Evolutionary conservation across 2,797 vertebrate species (phyloP).

Genomic region (Limosa lapponica): DNA sequence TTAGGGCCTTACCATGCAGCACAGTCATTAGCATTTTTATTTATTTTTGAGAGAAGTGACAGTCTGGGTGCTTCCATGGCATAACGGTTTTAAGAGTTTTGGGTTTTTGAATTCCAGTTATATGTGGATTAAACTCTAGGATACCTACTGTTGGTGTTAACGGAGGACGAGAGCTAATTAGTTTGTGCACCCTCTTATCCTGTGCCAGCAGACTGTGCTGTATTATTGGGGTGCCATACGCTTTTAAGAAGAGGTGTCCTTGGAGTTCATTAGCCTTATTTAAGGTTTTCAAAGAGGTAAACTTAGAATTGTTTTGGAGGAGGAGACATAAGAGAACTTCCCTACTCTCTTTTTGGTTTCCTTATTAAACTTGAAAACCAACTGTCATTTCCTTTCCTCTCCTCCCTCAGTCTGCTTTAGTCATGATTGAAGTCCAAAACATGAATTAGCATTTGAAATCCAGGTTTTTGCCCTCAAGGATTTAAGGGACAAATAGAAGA

Average conservation of each 20-base stretch:
- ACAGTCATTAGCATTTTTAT: not conserved
- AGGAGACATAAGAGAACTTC: not conserved
- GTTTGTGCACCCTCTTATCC: not conserved
- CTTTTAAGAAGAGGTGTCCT: not conserved
- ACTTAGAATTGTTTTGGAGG: not conserved
- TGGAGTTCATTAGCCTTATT: not conserved
- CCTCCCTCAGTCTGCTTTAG: not conserved
- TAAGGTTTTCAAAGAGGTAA: not conserved
- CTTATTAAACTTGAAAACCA: not conserved
- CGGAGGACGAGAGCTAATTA: not conserved
- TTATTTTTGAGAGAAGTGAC: not conserved
- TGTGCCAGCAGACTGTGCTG: not conserved
- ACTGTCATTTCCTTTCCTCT: not conserved
- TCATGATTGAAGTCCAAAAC: not conserved
- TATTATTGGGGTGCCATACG: not conserved
- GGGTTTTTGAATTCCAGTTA: conserved; percentile 13
- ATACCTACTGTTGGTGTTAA: not conserved
- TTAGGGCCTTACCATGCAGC: not conserved
- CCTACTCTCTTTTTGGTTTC: not conserved
- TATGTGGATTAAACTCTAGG: conserved; percentile 28
- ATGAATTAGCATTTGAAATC: conserved; percentile 36
- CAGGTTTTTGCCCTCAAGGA: not conserved
- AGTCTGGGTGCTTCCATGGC: not conserved
- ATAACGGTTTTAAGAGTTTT: not conserved
- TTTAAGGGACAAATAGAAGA: not conserved